Evolutionary conservation across 2,888 invertebrate species (phyloP).

Genomic region (Melanophora roralis): DNA sequence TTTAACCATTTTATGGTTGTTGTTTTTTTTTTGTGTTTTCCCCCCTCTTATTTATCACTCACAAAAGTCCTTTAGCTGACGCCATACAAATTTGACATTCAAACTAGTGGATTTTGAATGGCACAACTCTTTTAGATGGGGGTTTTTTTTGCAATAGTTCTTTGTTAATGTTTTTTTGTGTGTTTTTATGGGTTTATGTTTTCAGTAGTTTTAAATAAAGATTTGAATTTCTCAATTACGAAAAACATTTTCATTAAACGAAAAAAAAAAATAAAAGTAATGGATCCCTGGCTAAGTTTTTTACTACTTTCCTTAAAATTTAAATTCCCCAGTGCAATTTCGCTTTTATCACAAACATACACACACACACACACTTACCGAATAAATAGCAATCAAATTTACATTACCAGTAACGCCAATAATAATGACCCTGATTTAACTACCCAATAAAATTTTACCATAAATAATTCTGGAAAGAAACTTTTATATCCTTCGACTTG

Average conservation of each 20-base stretch:
- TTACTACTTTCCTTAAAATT: neutral
- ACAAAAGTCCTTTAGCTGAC: constrained; percentile 40
- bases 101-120: constrained; percentile 33
- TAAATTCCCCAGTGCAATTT: too few species aligned
- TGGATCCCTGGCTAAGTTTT: neutral
- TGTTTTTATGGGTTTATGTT: neutral
- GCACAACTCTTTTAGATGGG: neutral
- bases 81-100: constrained; percentile 47
- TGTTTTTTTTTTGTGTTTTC: constrained; percentile 20
- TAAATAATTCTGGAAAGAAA: neutral
- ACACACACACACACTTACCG: neutral
- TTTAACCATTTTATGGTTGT: constrained; percentile 54
- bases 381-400: constrained; percentile 10
- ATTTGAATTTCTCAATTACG: constrained; percentile 5
- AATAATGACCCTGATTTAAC: constrained; percentile 34
- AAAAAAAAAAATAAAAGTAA: too few species aligned
- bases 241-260: neutral
- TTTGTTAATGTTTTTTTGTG: too few species aligned
- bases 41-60: constrained; percentile 15
- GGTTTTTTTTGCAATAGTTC: too few species aligned
- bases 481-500: too few species aligned
- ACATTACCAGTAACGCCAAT: neutral
- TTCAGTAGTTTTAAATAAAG: neutral
- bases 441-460: constrained; percentile 17
- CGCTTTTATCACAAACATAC: too few species aligned